phyloP scores from a whole-genome alignment of 2,888 invertebrate genomes.

The Minunthozetes semirufus region DNA sequence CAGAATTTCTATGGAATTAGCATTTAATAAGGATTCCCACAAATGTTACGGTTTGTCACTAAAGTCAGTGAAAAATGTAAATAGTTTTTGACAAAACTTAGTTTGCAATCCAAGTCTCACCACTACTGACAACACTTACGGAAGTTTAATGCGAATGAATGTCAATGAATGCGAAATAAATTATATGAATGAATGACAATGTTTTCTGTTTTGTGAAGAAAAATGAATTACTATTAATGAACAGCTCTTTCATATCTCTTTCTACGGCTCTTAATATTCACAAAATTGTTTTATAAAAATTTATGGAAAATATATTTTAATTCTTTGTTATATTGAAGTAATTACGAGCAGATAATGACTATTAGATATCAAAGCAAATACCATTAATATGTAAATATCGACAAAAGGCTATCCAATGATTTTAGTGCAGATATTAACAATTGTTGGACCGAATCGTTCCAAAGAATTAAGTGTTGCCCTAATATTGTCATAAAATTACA shows the following conservation, averaged over 20 bases:
- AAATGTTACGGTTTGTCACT: conserved; percentile 14
- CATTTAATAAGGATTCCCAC: background rate
- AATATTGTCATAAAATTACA: background rate
- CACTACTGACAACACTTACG: conserved; percentile 1
- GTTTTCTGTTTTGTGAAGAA: background rate
- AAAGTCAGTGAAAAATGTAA: conserved; percentile 21
- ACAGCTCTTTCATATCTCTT: background rate
- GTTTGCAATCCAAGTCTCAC: background rate
- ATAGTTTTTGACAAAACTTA: background rate
- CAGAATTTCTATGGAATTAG: background rate
- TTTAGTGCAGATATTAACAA: background rate
- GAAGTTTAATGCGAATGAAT: conserved; percentile 23
- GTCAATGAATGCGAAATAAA: conserved; percentile 1
- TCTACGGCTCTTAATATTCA: no score
- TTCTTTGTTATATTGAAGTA: background rate
- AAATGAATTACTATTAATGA: conserved; percentile 2
- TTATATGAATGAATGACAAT: conserved; percentile 14
- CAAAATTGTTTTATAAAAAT: background rate
- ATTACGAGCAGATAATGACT: background rate
- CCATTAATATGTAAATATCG: conserved; percentile 9
- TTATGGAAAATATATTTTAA: background rate
- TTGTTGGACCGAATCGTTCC: conserved; percentile 17
- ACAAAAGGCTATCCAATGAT: background rate
- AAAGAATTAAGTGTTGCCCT: background rate
- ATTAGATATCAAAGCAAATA: conserved; percentile 9